A percentile compares a stretch with the other conserved stretches of the same genome.
phyloP scores from a whole-genome alignment of 2,113 vertebrate genomes.

The Osmerus eperlanus region DNA sequence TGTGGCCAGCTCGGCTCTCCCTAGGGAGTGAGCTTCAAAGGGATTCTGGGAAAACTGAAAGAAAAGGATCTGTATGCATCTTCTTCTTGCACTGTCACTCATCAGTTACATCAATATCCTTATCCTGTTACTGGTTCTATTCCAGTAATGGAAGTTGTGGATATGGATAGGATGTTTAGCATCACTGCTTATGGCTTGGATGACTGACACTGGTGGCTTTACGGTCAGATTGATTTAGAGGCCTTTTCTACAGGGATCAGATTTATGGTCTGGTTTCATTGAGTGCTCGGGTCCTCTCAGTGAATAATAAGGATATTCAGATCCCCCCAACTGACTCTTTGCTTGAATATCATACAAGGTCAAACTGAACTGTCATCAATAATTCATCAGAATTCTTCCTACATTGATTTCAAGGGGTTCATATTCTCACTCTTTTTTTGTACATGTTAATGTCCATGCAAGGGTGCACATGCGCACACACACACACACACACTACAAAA shows the following conservation, averaged over 20 bases:
- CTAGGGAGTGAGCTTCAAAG: neutral
- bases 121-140: neutral
- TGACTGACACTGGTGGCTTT: neutral
- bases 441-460: neutral
- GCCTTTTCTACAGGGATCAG: slow-evolving; percentile 20
- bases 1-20: neutral
- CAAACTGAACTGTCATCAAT: slow-evolving; percentile 43
- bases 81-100: neutral
- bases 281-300: slow-evolving; percentile 18
- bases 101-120: neutral
- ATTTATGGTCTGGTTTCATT: slow-evolving; percentile 39
- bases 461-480: neutral
- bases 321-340: neutral
- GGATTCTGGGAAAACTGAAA: neutral
- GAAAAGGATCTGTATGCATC: neutral
- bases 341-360: slow-evolving; percentile 51
- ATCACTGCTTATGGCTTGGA: neutral
- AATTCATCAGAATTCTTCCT: slow-evolving; percentile 39
- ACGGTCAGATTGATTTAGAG: slow-evolving; percentile 23
- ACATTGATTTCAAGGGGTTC: slow-evolving; percentile 5
- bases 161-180: neutral
- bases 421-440: slow-evolving; percentile 8
- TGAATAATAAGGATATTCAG: slow-evolving; percentile 31
- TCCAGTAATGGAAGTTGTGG: neutral
- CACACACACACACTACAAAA: neutral